Evolutionary conservation across 2,113 vertebrate species (phyloP).

Genomic region (Cephalopterus ornatus): DNA sequence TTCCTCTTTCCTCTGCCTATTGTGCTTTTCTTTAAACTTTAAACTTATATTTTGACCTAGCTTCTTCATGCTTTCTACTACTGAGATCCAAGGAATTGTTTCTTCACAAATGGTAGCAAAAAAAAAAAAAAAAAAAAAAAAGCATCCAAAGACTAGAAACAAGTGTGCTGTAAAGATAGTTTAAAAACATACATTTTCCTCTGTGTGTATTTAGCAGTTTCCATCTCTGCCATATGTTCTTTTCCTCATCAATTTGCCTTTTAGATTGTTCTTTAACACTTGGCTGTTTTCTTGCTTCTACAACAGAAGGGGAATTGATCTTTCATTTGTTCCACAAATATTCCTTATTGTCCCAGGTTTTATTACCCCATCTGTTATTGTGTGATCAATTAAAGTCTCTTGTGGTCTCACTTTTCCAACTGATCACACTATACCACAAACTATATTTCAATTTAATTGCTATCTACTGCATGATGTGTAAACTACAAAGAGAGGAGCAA

Average conservation of each 20-base stretch:
- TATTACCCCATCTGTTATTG: slow-evolving; percentile 57
- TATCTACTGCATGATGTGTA: neutral
- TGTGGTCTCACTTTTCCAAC: slow-evolving; percentile 28
- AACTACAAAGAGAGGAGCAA: neutral
- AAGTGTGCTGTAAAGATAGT: neutral
- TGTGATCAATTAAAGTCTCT: slow-evolving; percentile 37
- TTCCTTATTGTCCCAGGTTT: slow-evolving; percentile 53
- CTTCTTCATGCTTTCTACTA: neutral
- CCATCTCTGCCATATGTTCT: slow-evolving; percentile 50
- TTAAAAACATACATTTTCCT: slow-evolving; percentile 33
- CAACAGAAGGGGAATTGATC: slow-evolving; percentile 57
- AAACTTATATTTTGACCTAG: neutral
- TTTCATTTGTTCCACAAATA: slow-evolving; percentile 62
- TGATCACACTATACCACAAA: slow-evolving; percentile 16
- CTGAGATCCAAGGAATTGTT: neutral
- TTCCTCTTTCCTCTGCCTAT: neutral
- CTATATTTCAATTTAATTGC: slow-evolving; percentile 47
- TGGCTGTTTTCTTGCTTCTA: slow-evolving; percentile 24
- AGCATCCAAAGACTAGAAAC: neutral
- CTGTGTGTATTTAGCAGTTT: slow-evolving; percentile 58
- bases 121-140: neutral
- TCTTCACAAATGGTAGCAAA: neutral
- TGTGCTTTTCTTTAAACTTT: neutral
- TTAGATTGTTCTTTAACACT: slow-evolving; percentile 57
- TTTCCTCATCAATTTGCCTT: slow-evolving; percentile 51